Percentiles rank a stretch among this genome's conserved stretches.
Conservation (phyloP, 2,888 invertebrate genomes). For the Folsomia manolachei region DNA sequence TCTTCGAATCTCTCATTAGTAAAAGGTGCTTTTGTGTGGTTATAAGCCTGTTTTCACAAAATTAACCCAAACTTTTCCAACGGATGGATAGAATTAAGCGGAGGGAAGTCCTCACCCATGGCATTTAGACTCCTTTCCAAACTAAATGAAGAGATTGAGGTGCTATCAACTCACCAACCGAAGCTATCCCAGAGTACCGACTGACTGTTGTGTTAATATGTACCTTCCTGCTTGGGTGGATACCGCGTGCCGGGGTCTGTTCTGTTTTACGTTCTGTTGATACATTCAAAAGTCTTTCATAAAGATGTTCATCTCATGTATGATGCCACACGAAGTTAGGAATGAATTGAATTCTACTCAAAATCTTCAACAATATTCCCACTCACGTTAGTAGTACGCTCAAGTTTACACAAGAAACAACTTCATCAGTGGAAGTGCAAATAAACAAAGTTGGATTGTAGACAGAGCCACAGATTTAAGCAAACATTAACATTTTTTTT, state of each 20-base stretch:
- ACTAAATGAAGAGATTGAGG: not conserved
- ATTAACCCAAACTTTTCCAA: no score
- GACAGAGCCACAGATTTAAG: no score
- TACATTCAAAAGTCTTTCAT: not conserved
- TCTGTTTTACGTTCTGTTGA: not conserved
- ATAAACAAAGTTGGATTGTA: no score
- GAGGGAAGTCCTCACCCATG: no score
- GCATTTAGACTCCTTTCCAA: no score
- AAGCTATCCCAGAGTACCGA: not conserved
- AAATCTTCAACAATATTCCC: not conserved
- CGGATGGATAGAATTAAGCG: no score
- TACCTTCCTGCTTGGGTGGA: not conserved
- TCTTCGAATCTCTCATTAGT: no score
- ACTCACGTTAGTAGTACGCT: not conserved
- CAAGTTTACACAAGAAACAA: not conserved
- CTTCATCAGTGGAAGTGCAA: not conserved
- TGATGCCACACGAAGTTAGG: not conserved
- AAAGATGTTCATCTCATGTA: not conserved
- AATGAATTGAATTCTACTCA: constrained; percentile 5
- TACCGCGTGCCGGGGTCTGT: not conserved
- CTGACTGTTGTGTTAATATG: not conserved
- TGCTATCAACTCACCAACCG: not conserved
- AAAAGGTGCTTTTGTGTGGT: no score
- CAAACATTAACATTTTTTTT: no score
- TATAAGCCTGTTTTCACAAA: no score